These are phyloP conservation scores for Mycalesis mineus DNA, from an alignment of 2,888 invertebrate species.

Conservation along the genomic window DNA sequence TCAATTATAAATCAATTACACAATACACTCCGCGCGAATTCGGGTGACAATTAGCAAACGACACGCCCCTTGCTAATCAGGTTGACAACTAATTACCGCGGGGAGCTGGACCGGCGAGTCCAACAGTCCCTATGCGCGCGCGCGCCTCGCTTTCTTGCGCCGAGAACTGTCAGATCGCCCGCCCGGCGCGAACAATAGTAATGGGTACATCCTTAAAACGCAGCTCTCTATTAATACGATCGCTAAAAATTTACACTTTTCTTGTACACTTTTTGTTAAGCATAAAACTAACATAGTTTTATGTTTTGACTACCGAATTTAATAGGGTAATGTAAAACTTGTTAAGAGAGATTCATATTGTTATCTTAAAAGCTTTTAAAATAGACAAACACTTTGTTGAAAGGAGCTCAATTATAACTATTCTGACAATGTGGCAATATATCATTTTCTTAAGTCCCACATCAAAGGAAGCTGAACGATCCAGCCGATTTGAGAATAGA, in stretches of 20 bases:
- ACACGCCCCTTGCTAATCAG: too few relatives aligned
- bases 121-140: too few relatives aligned
- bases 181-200: too few relatives aligned
- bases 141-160: too few relatives aligned
- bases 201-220: background rate
- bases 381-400: conserved; percentile 35
- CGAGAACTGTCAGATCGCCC: too few relatives aligned
- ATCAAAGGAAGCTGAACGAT: conserved; percentile 48
- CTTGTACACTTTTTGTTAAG: too few relatives aligned
- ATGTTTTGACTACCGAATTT: background rate
- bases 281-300: background rate
- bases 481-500: conserved; percentile 34
- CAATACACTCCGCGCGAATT: too few relatives aligned
- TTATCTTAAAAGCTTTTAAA: conserved; percentile 37
- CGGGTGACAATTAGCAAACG: too few relatives aligned
- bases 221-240: background rate
- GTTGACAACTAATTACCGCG: too few relatives aligned
- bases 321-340: background rate
- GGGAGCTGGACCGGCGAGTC: too few relatives aligned
- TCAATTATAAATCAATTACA: too few relatives aligned
- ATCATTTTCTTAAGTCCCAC: conserved; percentile 45
- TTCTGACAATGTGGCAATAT: conserved; percentile 33
- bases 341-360: conserved; percentile 29
- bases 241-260: background rate
- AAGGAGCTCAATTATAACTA: conserved; percentile 30